A percentile compares a stretch with the other conserved stretches of the same genome.
Evolutionary conservation across 2,797 vertebrate genomes (phyloP).

Genomic region (Euthynnus affinis): DNA sequence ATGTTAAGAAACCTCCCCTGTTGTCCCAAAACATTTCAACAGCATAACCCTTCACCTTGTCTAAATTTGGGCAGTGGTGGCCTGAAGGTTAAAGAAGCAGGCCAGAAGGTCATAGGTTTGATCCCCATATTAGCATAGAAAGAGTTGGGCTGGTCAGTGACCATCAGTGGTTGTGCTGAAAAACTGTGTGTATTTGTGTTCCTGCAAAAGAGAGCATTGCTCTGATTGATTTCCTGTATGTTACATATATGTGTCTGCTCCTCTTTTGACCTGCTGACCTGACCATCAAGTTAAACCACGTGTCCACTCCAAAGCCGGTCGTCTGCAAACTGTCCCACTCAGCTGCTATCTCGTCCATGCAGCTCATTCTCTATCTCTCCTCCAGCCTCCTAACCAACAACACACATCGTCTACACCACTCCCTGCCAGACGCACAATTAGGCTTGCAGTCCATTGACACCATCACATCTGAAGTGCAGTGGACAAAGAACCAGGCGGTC

Average conservation of each 20-base stretch:
- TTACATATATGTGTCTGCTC: slow-evolving; percentile 21
- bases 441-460: slow-evolving; percentile 29
- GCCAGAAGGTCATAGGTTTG: no score
- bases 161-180: no score
- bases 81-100: no score
- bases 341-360: slow-evolving; percentile 28
- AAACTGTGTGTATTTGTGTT: no score
- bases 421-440: slow-evolving; percentile 56
- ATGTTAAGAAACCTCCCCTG: no score
- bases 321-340: slow-evolving; percentile 31
- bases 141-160: no score
- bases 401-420: slow-evolving; percentile 39
- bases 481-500: slow-evolving; percentile 27
- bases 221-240: slow-evolving; percentile 5
- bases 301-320: slow-evolving; percentile 12
- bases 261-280: slow-evolving; percentile 59
- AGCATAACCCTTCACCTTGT: neutral
- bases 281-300: slow-evolving; percentile 46
- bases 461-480: slow-evolving; percentile 11
- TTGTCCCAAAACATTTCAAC: neutral
- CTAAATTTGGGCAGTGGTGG: no score
- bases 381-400: slow-evolving; percentile 58
- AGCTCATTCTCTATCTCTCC: slow-evolving; percentile 11
- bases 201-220: no score
- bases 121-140: no score